Conservation (phyloP, 2,113 vertebrate species). For the Azemiops feae region DNA sequence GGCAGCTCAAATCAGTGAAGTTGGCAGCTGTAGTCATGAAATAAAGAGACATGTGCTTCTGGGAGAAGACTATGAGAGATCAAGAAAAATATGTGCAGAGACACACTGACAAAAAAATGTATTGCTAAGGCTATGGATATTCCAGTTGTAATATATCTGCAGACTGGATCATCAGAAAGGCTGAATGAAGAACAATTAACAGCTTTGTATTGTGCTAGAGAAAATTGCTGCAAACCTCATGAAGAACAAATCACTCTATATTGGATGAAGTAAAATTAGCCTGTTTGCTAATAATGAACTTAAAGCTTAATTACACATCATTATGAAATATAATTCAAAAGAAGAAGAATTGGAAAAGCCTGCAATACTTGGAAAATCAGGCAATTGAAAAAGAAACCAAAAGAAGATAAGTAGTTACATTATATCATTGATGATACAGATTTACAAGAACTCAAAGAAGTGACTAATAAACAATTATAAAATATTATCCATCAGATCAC, state of each 20-base stretch:
- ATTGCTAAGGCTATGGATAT: too few relatives aligned
- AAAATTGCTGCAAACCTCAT: too few relatives aligned
- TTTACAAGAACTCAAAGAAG: not conserved
- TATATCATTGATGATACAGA: not conserved
- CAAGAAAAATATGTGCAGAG: too few relatives aligned
- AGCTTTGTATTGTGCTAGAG: too few relatives aligned
- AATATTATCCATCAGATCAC: not conserved
- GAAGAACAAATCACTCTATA: too few relatives aligned
- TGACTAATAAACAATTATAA: not conserved
- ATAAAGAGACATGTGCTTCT: not conserved
- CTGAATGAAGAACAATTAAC: too few relatives aligned
- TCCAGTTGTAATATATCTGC: too few relatives aligned
- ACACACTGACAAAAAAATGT: too few relatives aligned
- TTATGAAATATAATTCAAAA: not conserved
- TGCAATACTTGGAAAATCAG: not conserved
- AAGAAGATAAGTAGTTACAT: not conserved
- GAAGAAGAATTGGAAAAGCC: not conserved
- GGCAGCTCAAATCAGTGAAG: too few relatives aligned
- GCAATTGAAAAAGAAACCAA: not conserved
- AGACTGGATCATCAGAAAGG: too few relatives aligned
- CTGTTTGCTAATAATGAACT: not conserved
- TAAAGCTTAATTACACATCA: not conserved
- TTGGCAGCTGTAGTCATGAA: not conserved
- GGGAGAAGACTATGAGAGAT: too few relatives aligned
- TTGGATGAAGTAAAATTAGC: not conserved